A percentile compares a stretch with the other conserved stretches of the same genome.
These are phyloP conservation scores for Ephestia elutella DNA, from an alignment of 1,140 invertebrate genomes.

Conservation along the genomic window DNA sequence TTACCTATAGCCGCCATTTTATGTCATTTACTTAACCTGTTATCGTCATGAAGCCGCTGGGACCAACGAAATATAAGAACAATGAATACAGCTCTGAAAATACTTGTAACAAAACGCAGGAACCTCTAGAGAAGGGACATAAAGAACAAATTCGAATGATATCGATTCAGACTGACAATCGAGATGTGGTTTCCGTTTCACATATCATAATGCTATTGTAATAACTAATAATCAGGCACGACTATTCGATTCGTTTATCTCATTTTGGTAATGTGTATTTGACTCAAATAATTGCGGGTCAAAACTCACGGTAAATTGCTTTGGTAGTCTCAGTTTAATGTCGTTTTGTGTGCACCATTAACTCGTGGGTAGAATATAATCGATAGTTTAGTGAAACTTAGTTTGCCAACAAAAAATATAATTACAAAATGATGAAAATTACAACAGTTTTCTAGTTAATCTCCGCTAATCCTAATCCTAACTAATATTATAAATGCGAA, in stretches of 20 bases:
- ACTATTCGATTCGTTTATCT: slow-evolving; percentile 46
- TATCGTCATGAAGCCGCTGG: slow-evolving; percentile 45
- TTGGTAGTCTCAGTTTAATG: slow-evolving; percentile 22
- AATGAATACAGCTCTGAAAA: not conserved
- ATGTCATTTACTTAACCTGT: slow-evolving; percentile 65
- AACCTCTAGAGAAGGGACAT: slow-evolving; percentile 6
- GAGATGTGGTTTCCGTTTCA: slow-evolving; percentile 16
- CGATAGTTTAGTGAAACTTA: not conserved
- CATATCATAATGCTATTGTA: slow-evolving; percentile 40
- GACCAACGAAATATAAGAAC: slow-evolving; percentile 23
- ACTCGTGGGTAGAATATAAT: not conserved
- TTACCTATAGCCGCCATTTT: slow-evolving; percentile 49
- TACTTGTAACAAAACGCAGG: not conserved
- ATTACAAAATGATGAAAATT: not conserved
- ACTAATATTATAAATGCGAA: too few relatives aligned
- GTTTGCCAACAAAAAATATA: not conserved
- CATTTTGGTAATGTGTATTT: slow-evolving; percentile 46
- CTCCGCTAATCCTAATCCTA: too few relatives aligned
- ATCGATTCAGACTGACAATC: not conserved
- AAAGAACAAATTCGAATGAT: slow-evolving; percentile 22
- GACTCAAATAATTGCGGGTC: slow-evolving; percentile 38
- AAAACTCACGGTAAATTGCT: slow-evolving; percentile 31
- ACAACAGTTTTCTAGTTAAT: too few relatives aligned
- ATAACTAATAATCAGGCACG: slow-evolving; percentile 47
- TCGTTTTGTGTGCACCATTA: slow-evolving; percentile 4